These are phyloP conservation scores for Epinotia bilunana DNA, from an alignment of 2,888 invertebrate species.

Conservation along the genomic window DNA sequence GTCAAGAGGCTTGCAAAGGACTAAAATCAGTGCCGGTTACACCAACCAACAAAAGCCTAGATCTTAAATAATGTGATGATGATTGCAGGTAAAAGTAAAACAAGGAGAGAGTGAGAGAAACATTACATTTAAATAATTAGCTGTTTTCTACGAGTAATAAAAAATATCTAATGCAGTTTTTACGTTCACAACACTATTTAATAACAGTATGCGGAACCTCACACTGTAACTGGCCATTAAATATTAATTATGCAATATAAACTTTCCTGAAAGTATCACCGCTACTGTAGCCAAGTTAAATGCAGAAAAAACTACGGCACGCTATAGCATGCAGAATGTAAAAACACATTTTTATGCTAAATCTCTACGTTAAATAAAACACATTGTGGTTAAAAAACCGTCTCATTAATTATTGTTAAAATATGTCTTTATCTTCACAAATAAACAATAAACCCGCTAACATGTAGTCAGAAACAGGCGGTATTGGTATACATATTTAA, in stretches of 20 bases:
- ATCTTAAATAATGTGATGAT: too few species aligned
- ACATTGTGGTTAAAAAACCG: not conserved
- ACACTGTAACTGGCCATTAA: constrained; percentile 22
- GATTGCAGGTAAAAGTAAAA: too few species aligned
- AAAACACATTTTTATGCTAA: constrained; percentile 33
- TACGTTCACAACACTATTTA: not conserved
- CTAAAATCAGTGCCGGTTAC: too few species aligned
- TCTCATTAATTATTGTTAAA: not conserved
- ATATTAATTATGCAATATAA: constrained; percentile 40
- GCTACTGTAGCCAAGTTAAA: constrained; percentile 7
- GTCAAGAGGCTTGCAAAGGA: too few species aligned
- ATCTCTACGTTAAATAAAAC: constrained; percentile 8
- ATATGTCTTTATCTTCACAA: too few species aligned
- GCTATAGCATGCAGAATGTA: constrained; percentile 33
- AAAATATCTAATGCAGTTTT: not conserved
- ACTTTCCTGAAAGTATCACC: constrained; percentile 36
- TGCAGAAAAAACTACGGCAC: constrained; percentile 27
- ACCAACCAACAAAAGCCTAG: too few species aligned
- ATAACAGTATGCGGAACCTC: constrained; percentile 1
- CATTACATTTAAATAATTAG: too few species aligned
- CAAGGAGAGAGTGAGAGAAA: too few species aligned
- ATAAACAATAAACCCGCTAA: too few species aligned
- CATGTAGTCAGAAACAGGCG: too few species aligned
- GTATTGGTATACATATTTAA: too few species aligned
- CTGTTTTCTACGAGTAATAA: too few species aligned